These are phyloP conservation scores for Escarpia spicata DNA, from an alignment of 2,888 invertebrate species.

Conservation along the genomic window DNA sequence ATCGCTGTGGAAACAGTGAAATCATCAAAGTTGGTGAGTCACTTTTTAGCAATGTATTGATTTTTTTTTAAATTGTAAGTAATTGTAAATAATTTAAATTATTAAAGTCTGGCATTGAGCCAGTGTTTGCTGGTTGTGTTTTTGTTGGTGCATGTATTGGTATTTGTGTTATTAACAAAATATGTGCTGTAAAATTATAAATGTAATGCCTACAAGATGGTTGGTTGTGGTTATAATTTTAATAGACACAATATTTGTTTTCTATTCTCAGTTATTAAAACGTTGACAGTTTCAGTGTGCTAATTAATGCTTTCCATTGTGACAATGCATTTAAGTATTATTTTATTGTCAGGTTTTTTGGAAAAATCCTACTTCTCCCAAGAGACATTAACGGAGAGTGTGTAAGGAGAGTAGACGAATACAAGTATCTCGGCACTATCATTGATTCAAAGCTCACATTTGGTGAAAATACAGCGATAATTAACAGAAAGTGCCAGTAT, in stretches of 20 bases:
- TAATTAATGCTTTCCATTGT: neutral
- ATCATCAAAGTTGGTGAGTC: conserved; percentile 3
- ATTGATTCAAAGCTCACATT: too few relatives aligned
- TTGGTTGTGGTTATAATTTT: neutral
- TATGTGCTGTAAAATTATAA: neutral
- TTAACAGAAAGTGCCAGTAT: too few relatives aligned
- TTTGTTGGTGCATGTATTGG: too few relatives aligned
- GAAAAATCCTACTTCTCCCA: too few relatives aligned
- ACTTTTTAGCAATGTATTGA: neutral
- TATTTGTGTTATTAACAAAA: neutral
- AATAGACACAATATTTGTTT: neutral
- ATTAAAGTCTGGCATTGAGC: too few relatives aligned
- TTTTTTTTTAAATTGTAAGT: neutral
- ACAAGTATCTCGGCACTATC: too few relatives aligned
- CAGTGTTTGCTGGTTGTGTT: too few relatives aligned
- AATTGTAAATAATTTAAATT: too few relatives aligned
- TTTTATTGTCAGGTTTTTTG: too few relatives aligned
- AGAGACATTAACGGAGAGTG: too few relatives aligned
- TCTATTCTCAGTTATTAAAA: neutral
- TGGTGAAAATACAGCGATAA: too few relatives aligned
- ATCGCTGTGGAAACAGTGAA: neutral
- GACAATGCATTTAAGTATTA: neutral
- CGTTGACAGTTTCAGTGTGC: neutral
- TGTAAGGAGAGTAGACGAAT: too few relatives aligned
- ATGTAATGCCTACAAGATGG: neutral